Base-by-base conservation (phyloP, 2,888 invertebrate species). In the Melolontha melolontha region DNA sequence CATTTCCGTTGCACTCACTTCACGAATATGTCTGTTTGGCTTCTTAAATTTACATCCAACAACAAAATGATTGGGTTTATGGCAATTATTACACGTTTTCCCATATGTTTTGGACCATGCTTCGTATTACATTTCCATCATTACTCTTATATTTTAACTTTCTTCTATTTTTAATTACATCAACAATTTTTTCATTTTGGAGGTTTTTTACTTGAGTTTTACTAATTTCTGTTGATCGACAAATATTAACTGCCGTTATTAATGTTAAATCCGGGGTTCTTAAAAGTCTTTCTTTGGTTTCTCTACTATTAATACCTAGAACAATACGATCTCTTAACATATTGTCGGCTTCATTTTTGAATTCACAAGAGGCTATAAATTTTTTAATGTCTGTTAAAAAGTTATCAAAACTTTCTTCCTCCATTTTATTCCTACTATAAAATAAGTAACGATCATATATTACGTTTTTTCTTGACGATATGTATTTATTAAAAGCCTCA, bases 281-380 rank as follows among this genome's bases (percentile, higher is more conserved):
- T 5, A 54, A 12, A 16, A 49, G 39, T 49, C 40, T 39, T 44
- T 66, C 66, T 59, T 66, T 34, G 11, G 47, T 12, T 55, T 57
- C 57, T 12, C 49, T 57, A 16, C 10, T 52, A 17, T 12, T 54
- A 10, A 65, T 51, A 5, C 66, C 55, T 14, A 66, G 42, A 41
- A 66, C 66, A 22, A 66, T 34, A 34, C 57, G n/a, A 55, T 66
- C 57, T n/a, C 66, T 40, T 47, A 66, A 59, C 66, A 66, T 66
- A 34, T 66, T 39, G 14, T 66, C 66, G 11, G 17, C 14, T 27
- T 59, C 49, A 14, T 17, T 41, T 16, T 40, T 14, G 34, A 66
- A 66, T 29, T 54, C 66, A 29, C 66, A 66, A 10, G 14, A 44
- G 1, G 44, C 47, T 14, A 50, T 49, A 40, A 66, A 49, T 22